phyloP scores from a whole-genome alignment of 37 sponge, comb jelly and placozoan genomes.

The Dysidea cf. avara region DNA sequence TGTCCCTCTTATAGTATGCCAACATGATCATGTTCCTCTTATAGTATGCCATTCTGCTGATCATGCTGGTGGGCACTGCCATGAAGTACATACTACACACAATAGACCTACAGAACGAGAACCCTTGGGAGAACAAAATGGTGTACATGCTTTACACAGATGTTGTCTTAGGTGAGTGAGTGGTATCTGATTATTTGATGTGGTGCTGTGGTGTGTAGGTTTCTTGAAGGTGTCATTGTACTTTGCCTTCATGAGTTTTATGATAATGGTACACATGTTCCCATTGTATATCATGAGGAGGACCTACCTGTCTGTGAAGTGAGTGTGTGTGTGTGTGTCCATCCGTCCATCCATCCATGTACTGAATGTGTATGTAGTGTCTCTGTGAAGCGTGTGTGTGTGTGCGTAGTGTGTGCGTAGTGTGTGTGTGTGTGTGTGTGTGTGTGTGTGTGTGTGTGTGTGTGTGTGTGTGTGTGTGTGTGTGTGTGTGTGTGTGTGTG shows the following conservation, averaged over 20 bases:
- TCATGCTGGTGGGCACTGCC: conserved; percentile 54
- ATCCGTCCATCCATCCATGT: no score
- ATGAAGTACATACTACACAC: conserved; percentile 89
- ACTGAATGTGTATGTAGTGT: no score
- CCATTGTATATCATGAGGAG: conserved; percentile 93
- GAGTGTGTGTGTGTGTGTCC: no score
- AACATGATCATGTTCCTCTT: conserved; percentile 20
- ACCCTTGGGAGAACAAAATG: conserved; percentile 98
- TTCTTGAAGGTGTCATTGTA: conserved; percentile 70
- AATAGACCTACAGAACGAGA: conserved; percentile 88
- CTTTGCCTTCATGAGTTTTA: conserved; percentile 82
- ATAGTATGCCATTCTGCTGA: conserved; percentile 91
- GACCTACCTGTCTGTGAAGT: conserved; percentile 86
- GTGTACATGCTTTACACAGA: conserved; percentile 88
- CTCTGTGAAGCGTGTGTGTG: no score
- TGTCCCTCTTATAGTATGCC: not conserved
- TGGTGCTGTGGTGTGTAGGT: conserved; percentile 15
- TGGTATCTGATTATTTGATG: not conserved
- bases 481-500: no score
- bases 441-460: no score
- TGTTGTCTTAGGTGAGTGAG: conserved; percentile 58
- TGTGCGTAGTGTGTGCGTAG: no score
- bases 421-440: no score
- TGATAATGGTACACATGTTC: conserved; percentile 87
- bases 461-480: no score